Evolutionary conservation across 37 sponge, comb jelly and placozoan species (phyloP), one percentile per base, ranked within the genome.

Genomic region (Aplysina aerophoba): DNA sequence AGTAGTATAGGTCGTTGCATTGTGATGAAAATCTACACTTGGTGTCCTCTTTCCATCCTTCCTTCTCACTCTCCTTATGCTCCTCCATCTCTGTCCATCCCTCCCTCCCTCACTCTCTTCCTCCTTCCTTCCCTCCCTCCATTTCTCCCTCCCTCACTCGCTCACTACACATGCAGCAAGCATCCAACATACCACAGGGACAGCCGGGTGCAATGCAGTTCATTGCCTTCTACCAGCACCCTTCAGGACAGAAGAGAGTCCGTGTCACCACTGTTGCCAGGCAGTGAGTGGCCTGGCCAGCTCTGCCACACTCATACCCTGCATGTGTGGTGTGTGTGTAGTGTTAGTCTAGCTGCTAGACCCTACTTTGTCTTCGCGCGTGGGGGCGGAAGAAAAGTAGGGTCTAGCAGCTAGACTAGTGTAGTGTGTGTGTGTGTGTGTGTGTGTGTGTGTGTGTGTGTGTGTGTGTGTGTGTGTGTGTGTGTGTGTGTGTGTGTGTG

Each of bases 231-330:
- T 99, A 95, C 86, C 97, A 97, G 78, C 96, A 95, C 85, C 85
- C 95, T 31, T 86, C 90, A 4, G 99, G 99, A 8, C 94, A 92
- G 85, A 95, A 93, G 89, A 95, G 96, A 74, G 94, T 97, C 22
- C 87, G 99, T 8, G 99, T 99, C 55, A 97, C 99, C 53, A 99
- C 99, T 34, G 79, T 97, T 12, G 96, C 97, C n/a, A 85, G 99
- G 54, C 93, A 99, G 94, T 98, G 60, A 89, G 99, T 84, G 61
- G 21, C n/a, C 27, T 34, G 73, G 61, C 19, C 34, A 44, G 50
- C 71, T 58, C 30, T 80, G 27, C 6, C 24, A n/a, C 44, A 30
- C n/a, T 30, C 4, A 71, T 21, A 33, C 31, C 20, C 17, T 31
- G 16, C 73, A 33, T 16, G 35, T 71, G 31, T 71, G 36, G 73